Evolutionary conservation across 2,888 invertebrate genomes (phyloP), one percentile per base, ranked within the genome.

Genomic region (Drosophila cracens): DNA sequence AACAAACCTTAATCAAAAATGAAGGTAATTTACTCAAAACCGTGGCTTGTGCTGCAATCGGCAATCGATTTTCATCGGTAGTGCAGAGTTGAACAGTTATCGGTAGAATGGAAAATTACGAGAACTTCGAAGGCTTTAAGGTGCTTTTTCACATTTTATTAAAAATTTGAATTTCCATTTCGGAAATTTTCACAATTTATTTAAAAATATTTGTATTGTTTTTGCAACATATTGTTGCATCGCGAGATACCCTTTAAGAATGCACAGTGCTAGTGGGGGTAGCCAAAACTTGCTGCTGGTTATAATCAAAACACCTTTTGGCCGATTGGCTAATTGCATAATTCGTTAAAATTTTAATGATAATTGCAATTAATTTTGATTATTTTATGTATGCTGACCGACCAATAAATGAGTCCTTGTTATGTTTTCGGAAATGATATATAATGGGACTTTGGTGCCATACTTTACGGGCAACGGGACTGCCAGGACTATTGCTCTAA

Each of bases 321-420:
- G 34, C 1, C n/a, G 4, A 2, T 33, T 27, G 16, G 4, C 52
- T 7, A 25, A 29, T 16, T 36, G 31, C 48, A 25, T 52, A 60
- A 54, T 40, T 48, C 48, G 64, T 52, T 46, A 2, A 38, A 72
- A 72, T 68, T 67, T 76, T 76, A 76, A 71, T 76, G 63, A 49
- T 67, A 76, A 76, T 76, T 76, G 46, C 57, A 67, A 61, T 71
- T 64, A 48, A 60, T 61, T 64, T 51, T 51, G 61, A 68, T 76
- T 68, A 64, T 61, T 56, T 68, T 58, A 64, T 27, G 58, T 48
- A 72, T 40, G 38, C n/a, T 13, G 25, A 21, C 49, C 46, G 13
- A 56, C 43, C 31, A 43, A 31, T 21, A 29, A 21, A 31, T 31
- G 16, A 40, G 29, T 31, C 8, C 43, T 58, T 53, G 52, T 21